Percentiles rank a stretch among this genome's conserved stretches.
Evolutionary conservation across 2,888 invertebrate genomes (phyloP).

Genomic region (Nemoura dubitans): DNA sequence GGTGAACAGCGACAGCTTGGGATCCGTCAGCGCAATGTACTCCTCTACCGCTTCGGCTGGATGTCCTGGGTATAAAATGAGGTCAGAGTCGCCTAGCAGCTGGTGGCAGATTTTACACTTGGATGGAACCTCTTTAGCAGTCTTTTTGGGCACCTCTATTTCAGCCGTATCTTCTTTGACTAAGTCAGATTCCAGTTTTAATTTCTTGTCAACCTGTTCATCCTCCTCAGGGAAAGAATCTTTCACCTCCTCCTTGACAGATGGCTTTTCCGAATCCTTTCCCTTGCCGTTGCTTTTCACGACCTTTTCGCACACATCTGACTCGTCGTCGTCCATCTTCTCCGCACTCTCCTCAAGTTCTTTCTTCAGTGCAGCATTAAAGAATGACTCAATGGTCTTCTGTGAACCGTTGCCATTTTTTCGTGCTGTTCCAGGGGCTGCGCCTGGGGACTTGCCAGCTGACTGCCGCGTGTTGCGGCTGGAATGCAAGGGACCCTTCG

Average conservation of each 20-base stretch:
- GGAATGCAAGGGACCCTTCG: neutral
- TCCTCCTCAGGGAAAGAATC: slow-evolving; percentile 32
- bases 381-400: slow-evolving; percentile 22
- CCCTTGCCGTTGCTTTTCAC: neutral
- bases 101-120: slow-evolving; percentile 65
- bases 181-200: slow-evolving; percentile 42
- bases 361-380: neutral
- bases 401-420: slow-evolving; percentile 9
- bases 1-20: slow-evolving; percentile 75
- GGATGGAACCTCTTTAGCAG: slow-evolving; percentile 33
- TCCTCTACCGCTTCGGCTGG: slow-evolving; percentile 80
- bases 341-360: slow-evolving; percentile 10
- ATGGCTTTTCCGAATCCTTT: neutral
- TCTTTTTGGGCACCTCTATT: slow-evolving; percentile 8
- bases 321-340: neutral
- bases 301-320: neutral
- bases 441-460: neutral
- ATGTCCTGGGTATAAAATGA: slow-evolving; percentile 75
- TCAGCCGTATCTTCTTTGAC: neutral
- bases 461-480: neutral
- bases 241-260: slow-evolving; percentile 44
- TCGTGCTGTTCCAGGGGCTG: neutral
- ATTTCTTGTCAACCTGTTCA: slow-evolving; percentile 47
- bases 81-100: slow-evolving; percentile 61
- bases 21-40: slow-evolving; percentile 77